Evolutionary conservation across 1,140 invertebrate species (phyloP).

Genomic region (Eufriesea mexicana): DNA sequence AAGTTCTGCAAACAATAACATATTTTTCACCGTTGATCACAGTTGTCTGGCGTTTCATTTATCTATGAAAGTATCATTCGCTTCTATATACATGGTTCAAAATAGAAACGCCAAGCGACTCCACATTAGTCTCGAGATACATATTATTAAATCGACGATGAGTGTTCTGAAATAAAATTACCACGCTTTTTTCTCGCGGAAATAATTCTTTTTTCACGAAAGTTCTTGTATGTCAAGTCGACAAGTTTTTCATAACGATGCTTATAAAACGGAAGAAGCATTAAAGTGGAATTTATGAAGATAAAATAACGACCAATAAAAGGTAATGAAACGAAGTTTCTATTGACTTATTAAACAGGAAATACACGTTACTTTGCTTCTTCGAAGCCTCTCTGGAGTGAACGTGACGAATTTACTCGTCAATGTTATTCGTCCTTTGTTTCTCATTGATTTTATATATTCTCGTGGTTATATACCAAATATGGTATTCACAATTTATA

Average conservation of each 20-base stretch:
- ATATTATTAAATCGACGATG: background rate
- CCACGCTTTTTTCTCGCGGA: background rate
- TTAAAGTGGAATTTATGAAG: background rate
- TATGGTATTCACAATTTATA: background rate
- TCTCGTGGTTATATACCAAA: background rate
- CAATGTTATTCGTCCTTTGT: background rate
- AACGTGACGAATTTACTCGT: background rate
- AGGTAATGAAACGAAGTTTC: background rate
- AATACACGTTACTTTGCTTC: background rate
- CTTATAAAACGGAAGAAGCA: too few species aligned
- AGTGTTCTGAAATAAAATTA: background rate
- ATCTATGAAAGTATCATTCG: background rate
- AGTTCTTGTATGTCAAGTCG: background rate
- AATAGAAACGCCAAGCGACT: background rate
- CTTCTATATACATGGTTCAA: background rate
- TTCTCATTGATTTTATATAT: background rate
- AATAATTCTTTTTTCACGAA: background rate
- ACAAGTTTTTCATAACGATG: too few species aligned
- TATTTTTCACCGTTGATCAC: conserved; percentile 17
- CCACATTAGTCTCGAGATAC: background rate
- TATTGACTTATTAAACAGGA: background rate
- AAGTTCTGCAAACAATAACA: conserved; percentile 11
- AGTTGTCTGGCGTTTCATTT: background rate
- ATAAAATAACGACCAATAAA: background rate
- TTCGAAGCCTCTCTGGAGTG: too few species aligned